Evolutionary conservation across 2,797 vertebrate species (phyloP).

Genomic region (Macrochelys suwanniensis): DNA sequence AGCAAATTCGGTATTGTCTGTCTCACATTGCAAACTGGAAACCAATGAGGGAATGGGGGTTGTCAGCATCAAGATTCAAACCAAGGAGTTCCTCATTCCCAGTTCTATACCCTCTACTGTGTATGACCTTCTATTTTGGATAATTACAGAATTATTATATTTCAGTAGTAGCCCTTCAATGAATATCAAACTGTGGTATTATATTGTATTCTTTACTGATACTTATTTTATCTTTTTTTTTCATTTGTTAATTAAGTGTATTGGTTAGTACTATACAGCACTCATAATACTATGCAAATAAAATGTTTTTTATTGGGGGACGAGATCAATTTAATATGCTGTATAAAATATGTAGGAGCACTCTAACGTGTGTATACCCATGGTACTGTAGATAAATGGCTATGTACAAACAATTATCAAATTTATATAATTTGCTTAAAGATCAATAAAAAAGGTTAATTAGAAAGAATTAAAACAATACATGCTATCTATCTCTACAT

Average conservation of each 20-base stretch:
- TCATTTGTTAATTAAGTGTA: constrained; percentile 39
- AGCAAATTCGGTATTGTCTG: background rate
- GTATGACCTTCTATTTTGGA: background rate
- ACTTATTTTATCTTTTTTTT: constrained; percentile 25
- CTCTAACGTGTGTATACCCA: background rate
- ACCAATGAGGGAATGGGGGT: background rate
- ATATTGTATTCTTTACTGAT: background rate
- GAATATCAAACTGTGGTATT: background rate
- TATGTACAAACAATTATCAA: background rate
- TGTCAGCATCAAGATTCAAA: background rate
- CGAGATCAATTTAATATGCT: background rate
- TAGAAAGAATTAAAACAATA: background rate
- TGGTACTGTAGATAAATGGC: background rate
- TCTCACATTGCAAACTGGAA: background rate
- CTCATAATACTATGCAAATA: background rate
- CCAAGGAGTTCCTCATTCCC: background rate
- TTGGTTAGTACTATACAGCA: background rate
- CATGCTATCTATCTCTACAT: background rate
- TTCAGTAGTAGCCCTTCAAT: background rate
- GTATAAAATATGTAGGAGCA: background rate
- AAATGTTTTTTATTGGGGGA: background rate
- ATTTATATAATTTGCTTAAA: background rate
- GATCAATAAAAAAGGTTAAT: background rate
- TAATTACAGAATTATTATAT: constrained; percentile 53
- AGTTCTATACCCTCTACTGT: background rate